Evolutionary conservation across 2,888 invertebrate genomes (phyloP).

Genomic region (Acleris sparsana): DNA sequence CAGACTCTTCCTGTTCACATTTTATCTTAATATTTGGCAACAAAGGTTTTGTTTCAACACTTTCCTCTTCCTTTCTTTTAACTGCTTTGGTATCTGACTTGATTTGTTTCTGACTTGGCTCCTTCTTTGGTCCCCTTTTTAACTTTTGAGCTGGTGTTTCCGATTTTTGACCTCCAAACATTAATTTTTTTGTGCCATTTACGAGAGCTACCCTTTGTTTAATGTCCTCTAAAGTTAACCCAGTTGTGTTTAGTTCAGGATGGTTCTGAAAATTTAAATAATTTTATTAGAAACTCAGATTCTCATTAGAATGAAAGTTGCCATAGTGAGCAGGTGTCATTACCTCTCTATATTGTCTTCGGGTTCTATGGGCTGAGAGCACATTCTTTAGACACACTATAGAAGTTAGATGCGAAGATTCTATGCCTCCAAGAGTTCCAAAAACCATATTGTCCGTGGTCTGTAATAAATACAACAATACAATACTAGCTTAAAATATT

Average conservation of each 20-base stretch:
- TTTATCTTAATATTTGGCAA: conserved; percentile 75
- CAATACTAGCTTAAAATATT: background rate
- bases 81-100: conserved; percentile 53
- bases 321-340: conserved; percentile 38
- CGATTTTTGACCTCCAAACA: conserved; percentile 73
- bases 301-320: background rate
- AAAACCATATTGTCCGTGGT: conserved; percentile 64
- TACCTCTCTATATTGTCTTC: conserved; percentile 88
- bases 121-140: conserved; percentile 66
- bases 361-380: conserved; percentile 87
- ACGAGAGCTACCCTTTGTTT: conserved; percentile 80
- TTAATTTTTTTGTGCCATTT: conserved; percentile 79
- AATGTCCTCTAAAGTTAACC: conserved; percentile 87
- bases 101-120: conserved; percentile 52
- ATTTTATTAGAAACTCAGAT: too few relatives aligned
- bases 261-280: too few relatives aligned
- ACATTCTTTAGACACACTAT: conserved; percentile 88
- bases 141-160: conserved; percentile 63
- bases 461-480: conserved; percentile 51
- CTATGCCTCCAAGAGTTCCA: conserved; percentile 67
- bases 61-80: conserved; percentile 68
- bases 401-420: conserved; percentile 67
- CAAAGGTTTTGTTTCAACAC: conserved; percentile 63
- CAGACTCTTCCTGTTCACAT: conserved; percentile 71
- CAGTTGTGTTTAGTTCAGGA: conserved; percentile 90